These are phyloP conservation scores for Parnassius mnemosyne DNA, from an alignment of 2,888 invertebrate species.

Conservation along the genomic window DNA sequence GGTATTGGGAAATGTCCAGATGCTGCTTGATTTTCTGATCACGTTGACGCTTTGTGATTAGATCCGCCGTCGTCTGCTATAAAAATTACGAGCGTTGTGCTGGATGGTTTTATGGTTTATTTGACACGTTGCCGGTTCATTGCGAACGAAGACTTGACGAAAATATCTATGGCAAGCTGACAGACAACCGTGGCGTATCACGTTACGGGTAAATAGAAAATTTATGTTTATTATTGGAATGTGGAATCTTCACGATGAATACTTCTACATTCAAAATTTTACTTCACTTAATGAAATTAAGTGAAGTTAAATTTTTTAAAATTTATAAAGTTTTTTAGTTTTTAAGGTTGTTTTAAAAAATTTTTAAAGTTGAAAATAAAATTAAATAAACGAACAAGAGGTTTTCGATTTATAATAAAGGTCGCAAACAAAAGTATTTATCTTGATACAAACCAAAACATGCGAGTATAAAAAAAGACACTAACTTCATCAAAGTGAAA, in stretches of 20 bases:
- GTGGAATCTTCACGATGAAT: conserved; percentile 49
- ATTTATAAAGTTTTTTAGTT: no score
- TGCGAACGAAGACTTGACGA: conserved; percentile 52
- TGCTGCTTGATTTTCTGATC: conserved; percentile 27
- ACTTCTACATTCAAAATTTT: not conserved
- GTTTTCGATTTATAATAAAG: no score
- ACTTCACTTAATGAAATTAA: no score
- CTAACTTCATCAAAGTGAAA: no score
- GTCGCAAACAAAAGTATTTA: no score
- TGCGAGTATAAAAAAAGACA: no score
- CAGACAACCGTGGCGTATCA: conserved; percentile 63
- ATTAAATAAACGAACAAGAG: no score
- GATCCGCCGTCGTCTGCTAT: conserved; percentile 28
- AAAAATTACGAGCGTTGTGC: conserved; percentile 26
- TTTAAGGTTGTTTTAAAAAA: no score
- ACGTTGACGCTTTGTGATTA: conserved; percentile 30
- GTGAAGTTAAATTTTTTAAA: no score
- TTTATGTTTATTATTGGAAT: conserved; percentile 44
- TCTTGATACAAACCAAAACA: no score
- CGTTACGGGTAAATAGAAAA: conserved; percentile 27
- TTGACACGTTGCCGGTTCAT: conserved; percentile 52
- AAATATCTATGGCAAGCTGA: conserved; percentile 68
- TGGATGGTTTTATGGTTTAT: conserved; percentile 56
- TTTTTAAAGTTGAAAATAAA: no score
- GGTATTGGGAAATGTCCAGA: conserved; percentile 43